A percentile compares a stretch with the other conserved stretches of the same genome.
Evolutionary conservation across 2,888 invertebrate genomes (phyloP).

Genomic region (Erpobdella octoculata): DNA sequence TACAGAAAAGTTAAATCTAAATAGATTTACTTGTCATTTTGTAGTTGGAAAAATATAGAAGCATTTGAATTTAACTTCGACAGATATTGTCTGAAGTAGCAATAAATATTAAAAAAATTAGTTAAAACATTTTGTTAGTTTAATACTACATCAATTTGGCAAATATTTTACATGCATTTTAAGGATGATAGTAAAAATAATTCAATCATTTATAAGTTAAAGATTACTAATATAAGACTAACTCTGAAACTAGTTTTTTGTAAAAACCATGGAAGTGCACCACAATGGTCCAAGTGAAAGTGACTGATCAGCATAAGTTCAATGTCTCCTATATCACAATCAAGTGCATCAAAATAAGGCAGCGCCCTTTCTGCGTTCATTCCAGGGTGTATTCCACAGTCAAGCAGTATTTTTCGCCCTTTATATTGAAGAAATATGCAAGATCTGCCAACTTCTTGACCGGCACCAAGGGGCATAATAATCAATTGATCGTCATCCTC

Average conservation of each 20-base stretch:
- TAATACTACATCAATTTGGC: too few relatives aligned
- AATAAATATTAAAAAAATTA: too few relatives aligned
- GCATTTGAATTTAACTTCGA: too few relatives aligned
- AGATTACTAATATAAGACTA: too few relatives aligned
- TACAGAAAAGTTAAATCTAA: too few relatives aligned
- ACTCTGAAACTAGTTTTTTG: conserved; percentile 86
- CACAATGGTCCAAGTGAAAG: conserved; percentile 97
- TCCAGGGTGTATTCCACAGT: conserved; percentile 97
- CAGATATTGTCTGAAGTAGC: too few relatives aligned
- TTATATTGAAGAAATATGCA: conserved; percentile 97
- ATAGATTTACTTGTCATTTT: too few relatives aligned
- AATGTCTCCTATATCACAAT: conserved; percentile 75
- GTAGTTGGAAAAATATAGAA: too few relatives aligned
- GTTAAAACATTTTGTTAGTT: too few relatives aligned
- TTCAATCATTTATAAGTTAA: too few relatives aligned
- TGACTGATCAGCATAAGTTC: conserved; percentile 86
- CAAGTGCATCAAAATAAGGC: conserved; percentile 88
- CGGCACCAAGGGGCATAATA: conserved; percentile 88
- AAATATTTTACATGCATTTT: too few relatives aligned
- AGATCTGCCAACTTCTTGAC: conserved; percentile 96
- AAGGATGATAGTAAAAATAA: too few relatives aligned
- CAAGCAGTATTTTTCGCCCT: conserved; percentile 96
- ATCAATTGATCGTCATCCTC: conserved; percentile 70
- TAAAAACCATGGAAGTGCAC: conserved; percentile 93
- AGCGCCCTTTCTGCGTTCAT: conserved; percentile 87